A percentile compares a stretch with the other conserved stretches of the same genome.
Conservation (phyloP, 2,888 invertebrate species). For the Coenonympha glycerion region DNA sequence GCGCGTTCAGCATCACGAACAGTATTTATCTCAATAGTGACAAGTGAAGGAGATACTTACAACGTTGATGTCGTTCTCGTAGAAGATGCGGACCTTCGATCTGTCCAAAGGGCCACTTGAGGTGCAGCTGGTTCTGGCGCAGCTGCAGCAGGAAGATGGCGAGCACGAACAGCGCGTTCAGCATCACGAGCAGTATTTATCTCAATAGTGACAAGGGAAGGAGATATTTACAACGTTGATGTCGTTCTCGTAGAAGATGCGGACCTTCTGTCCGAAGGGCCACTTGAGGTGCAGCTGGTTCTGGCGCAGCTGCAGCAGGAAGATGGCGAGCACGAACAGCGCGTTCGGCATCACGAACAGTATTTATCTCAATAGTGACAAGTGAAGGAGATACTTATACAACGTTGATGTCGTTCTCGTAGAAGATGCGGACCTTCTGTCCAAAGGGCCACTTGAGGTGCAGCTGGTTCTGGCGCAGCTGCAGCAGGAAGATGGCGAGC, state of each 20-base stretch:
- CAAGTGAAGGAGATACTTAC: slow-evolving; percentile 38
- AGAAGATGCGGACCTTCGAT: slow-evolving; percentile 86
- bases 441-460: slow-evolving; percentile 97
- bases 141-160: slow-evolving; percentile 97
- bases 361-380: no score
- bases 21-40: no score
- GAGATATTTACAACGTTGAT: slow-evolving; percentile 71
- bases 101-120: slow-evolving; percentile 95
- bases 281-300: slow-evolving; percentile 94
- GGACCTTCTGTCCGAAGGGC: slow-evolving; percentile 92
- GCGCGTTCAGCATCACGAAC: slow-evolving; percentile 98
- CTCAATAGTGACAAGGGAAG: no score
- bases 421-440: slow-evolving; percentile 86
- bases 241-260: slow-evolving; percentile 85
- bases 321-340: slow-evolving; percentile 96
- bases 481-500: slow-evolving; percentile 96
- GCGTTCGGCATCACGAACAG: slow-evolving; percentile 99
- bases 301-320: slow-evolving; percentile 97
- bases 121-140: slow-evolving; percentile 94
- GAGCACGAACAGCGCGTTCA: slow-evolving; percentile 97
- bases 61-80: slow-evolving; percentile 82
- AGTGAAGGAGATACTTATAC: slow-evolving; percentile 39
- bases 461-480: slow-evolving; percentile 95
- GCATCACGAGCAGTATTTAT: no score
- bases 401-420: slow-evolving; percentile 82